phyloP scores from a whole-genome alignment of 2,797 vertebrate species.

The Labeo calbasu region DNA sequence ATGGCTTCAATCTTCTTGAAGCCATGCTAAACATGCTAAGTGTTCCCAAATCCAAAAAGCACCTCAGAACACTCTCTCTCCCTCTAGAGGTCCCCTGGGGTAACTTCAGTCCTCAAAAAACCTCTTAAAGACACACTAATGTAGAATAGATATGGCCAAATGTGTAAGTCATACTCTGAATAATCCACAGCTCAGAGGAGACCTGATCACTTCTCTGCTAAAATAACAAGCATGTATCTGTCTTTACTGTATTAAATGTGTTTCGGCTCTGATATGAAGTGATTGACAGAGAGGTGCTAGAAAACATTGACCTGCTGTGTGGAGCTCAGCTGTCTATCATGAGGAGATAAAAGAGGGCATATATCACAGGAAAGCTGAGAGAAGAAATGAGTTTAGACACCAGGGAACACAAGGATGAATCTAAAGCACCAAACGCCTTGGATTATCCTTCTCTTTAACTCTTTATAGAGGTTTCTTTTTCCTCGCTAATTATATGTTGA shows the following conservation, averaged over 20 bases:
- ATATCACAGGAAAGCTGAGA: slow-evolving; percentile 61
- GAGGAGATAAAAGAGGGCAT: slow-evolving; percentile 63
- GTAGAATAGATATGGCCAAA: neutral
- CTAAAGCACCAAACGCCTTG: neutral
- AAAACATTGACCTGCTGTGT: slow-evolving; percentile 47
- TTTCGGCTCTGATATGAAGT: slow-evolving; percentile 53
- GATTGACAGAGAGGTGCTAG: slow-evolving; percentile 60
- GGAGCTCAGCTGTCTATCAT: slow-evolving; percentile 65
- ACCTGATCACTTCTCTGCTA: neutral
- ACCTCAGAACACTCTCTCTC: neutral
- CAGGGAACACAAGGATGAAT: slow-evolving; percentile 41
- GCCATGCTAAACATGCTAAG: neutral
- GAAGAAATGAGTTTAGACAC: slow-evolving; percentile 37
- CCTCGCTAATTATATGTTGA: slow-evolving; percentile 13
- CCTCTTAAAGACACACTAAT: slow-evolving; percentile 26
- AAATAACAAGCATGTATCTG: neutral
- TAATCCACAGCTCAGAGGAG: neutral
- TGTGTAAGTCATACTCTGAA: neutral
- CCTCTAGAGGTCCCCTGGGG: slow-evolving; percentile 24
- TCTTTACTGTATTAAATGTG: slow-evolving; percentile 1
- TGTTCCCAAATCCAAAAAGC: slow-evolving; percentile 14
- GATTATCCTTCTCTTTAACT: neutral
- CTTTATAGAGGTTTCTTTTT: neutral
- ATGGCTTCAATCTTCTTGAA: slow-evolving; percentile 8
- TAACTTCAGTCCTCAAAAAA: slow-evolving; percentile 14